These are phyloP conservation scores for Ceyx melanurus DNA, from an alignment of 2,113 vertebrate species.

Conservation along the genomic window DNA sequence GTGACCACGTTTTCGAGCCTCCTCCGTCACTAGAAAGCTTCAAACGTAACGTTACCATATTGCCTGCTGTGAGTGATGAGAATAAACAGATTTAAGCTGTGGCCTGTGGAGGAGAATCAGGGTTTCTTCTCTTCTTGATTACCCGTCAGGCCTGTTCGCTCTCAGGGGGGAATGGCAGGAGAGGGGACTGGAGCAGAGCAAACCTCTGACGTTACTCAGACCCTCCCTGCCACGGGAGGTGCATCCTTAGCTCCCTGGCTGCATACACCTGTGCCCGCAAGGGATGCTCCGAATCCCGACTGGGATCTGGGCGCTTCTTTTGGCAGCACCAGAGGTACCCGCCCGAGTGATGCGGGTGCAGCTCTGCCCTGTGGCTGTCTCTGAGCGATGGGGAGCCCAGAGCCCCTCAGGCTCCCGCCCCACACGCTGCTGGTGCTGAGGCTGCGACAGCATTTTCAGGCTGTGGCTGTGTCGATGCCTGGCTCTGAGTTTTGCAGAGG, in stretches of 20 bases:
- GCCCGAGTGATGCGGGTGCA: not conserved
- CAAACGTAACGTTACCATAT: constrained; percentile 29
- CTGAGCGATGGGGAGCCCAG: not conserved
- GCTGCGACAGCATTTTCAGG: not conserved
- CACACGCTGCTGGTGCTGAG: not conserved
- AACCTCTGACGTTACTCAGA: not conserved
- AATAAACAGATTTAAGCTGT: constrained; percentile 42
- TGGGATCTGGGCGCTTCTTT: not conserved
- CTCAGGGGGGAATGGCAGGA: not conserved
- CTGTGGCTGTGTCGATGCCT: not conserved
- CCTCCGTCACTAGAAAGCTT: constrained; percentile 10
- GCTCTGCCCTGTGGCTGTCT: not conserved
- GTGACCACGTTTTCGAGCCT: constrained; percentile 44
- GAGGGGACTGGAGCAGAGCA: not conserved
- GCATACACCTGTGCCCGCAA: not conserved
- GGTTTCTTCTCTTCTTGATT: constrained; percentile 28
- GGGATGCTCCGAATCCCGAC: not conserved
- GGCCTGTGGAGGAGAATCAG: constrained; percentile 57
- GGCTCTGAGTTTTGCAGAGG: not conserved
- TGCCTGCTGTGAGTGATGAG: constrained; percentile 11
- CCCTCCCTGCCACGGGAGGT: not conserved
- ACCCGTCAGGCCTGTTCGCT: constrained; percentile 46
- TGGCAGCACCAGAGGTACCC: not conserved
- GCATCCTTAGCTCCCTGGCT: not conserved
- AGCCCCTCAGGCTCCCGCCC: constrained; percentile 33